Evolutionary conservation across 2,797 vertebrate genomes (phyloP), one percentile per base, ranked within the genome.

Genomic region (Notamacropus eugenii): DNA sequence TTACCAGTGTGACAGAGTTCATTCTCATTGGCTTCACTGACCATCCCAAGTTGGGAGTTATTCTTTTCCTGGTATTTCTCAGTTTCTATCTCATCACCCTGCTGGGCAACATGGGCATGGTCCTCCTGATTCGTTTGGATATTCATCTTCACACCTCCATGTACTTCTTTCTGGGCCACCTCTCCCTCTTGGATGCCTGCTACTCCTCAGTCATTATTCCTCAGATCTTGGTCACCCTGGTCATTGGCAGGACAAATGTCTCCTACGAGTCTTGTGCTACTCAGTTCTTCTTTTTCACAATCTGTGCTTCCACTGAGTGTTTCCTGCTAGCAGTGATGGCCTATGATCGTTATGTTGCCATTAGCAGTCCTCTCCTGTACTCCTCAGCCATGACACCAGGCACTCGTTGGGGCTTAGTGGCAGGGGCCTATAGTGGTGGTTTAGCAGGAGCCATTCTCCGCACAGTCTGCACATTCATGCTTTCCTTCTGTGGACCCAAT

Each of bases 271-370:
- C 13, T 0, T 98, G 97, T 90, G 96, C 90, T 54, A 16, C 93
- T 54, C 98, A 97, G 87, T 98, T 98, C 95, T 98, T 98, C 57
- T 97, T 98, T 91, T 98, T 98, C 96, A 98, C 98, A 40, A 0
- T 96, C 34, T 97, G 97, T 95, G 97, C 95, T 31, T 90, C 1
- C 0, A 97, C 97, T 16, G 97, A 98, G 46, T 98, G 97, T 56
- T 98, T 97, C 94, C 59, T 98, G 67, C 74, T 98, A 54, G 91
- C 95, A 0, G 97, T 95, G 91, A 98, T 98, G 98, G 98, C 98
- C 67, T 98, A 97, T 90, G 98, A 98, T 92, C 97, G 92, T 54
- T 98, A 92, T 50, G 22, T 95, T 1, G 97, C 97, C 1, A 94
- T 98, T 54, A 93, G 96, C 90, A 97, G 74, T 24, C 97, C 97